A percentile compares a stretch with the other conserved stretches of the same genome.
These are phyloP conservation scores for Macrobrachium nipponense DNA, from an alignment of 1,140 invertebrate species.

Conservation along the genomic window DNA sequence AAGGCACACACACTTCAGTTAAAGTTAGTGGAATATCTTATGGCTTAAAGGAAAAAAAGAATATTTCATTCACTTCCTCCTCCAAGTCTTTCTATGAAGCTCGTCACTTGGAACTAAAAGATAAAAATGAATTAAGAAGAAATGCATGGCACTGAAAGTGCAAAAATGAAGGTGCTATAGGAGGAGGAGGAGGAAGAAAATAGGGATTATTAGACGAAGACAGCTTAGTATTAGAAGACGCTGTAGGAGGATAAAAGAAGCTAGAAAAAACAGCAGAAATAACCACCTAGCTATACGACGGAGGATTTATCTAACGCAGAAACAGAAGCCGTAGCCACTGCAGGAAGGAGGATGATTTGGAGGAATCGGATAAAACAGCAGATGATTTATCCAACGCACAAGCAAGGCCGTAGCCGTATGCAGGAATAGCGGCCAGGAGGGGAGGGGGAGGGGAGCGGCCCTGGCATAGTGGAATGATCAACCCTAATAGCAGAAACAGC, in stretches of 20 bases:
- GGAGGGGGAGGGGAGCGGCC: too few relatives aligned
- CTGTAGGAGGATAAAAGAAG: not conserved
- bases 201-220: not conserved
- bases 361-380: too few relatives aligned
- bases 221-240: not conserved
- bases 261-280: not conserved
- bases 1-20: too few relatives aligned
- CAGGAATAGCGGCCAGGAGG: not conserved
- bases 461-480: not conserved
- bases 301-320: conserved; percentile 23
- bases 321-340: too few relatives aligned
- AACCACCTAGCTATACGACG: not conserved
- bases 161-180: not conserved
- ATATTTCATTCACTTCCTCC: too few relatives aligned
- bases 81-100: too few relatives aligned
- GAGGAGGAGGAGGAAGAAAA: not conserved
- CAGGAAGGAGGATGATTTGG: too few relatives aligned
- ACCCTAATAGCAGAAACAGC: not conserved
- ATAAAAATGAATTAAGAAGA: not conserved
- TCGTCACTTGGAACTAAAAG: not conserved
- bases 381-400: too few relatives aligned
- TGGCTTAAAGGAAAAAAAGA: too few relatives aligned
- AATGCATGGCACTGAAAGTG: not conserved
- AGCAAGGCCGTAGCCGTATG: too few relatives aligned
- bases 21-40: too few relatives aligned